Conservation (phyloP, 2,888 invertebrate species). For the Sabatieria punctata region DNA sequence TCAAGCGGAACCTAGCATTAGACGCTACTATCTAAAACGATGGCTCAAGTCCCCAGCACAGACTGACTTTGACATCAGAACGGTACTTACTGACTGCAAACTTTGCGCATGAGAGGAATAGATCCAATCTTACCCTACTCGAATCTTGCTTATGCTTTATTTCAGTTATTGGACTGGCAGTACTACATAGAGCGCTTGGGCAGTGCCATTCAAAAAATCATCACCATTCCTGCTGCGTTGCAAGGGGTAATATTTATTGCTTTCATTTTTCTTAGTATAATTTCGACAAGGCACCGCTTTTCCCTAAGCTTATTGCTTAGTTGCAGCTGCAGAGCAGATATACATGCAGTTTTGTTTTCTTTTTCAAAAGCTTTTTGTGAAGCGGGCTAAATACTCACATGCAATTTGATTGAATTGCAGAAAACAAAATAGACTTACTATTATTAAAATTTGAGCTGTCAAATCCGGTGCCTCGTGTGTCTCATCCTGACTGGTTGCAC, state of each 20-base stretch:
- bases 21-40: conserved; percentile 66
- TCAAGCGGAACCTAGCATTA: conserved; percentile 71
- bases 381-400: too few relatives aligned
- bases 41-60: conserved; percentile 58
- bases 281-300: background rate
- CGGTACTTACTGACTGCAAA: conserved; percentile 32
- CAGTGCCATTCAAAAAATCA: conserved; percentile 90
- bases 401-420: too few relatives aligned
- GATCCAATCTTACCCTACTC: background rate
- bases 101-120: background rate
- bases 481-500: conserved; percentile 94
- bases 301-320: too few relatives aligned
- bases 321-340: too few relatives aligned
- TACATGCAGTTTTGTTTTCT: too few relatives aligned
- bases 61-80: conserved; percentile 62
- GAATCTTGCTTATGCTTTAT: background rate
- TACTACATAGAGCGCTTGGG: conserved; percentile 92
- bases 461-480: conserved; percentile 85
- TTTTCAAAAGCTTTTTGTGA: too few relatives aligned
- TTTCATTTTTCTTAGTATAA: background rate
- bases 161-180: conserved; percentile 73
- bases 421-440: too few relatives aligned
- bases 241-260: conserved; percentile 52
- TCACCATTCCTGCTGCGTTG: conserved; percentile 94
- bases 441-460: conserved; percentile 56